phyloP scores from a whole-genome alignment of 2,113 vertebrate species.

The Chrysochloris asiatica region DNA sequence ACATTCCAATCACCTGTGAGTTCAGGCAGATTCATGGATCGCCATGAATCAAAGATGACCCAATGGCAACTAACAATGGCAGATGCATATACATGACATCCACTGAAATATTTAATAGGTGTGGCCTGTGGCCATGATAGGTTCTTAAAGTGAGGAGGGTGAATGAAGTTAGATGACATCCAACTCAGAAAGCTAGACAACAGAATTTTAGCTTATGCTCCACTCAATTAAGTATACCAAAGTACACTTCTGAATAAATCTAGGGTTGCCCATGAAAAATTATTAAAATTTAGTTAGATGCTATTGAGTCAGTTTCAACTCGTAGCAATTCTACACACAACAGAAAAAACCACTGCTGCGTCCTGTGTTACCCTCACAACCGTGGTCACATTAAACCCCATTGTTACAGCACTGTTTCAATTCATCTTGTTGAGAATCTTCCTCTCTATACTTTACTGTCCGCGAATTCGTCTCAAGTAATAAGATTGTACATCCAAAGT shows the following conservation, averaged over 20 bases:
- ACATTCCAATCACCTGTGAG: not conserved
- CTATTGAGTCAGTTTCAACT: too few relatives aligned
- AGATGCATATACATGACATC: not conserved
- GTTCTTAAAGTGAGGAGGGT: not conserved
- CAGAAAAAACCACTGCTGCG: too few relatives aligned
- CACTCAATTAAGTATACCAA: constrained; percentile 15
- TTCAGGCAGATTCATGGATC: not conserved
- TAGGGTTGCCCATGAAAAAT: not conserved
- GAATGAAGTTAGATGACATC: not conserved
- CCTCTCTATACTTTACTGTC: too few relatives aligned
- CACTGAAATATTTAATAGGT: not conserved
- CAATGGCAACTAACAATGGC: not conserved
- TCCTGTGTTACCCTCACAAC: too few relatives aligned
- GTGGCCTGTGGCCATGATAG: not conserved
- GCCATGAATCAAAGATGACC: not conserved
- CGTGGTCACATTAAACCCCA: too few relatives aligned
- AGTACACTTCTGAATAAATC: not conserved
- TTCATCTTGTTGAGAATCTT: too few relatives aligned
- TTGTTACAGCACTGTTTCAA: too few relatives aligned
- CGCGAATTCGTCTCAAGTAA: too few relatives aligned
- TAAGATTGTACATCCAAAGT: not conserved
- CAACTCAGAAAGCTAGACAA: not conserved
- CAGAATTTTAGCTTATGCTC: not conserved
- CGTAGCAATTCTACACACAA: too few relatives aligned
- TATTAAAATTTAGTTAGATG: not conserved